Base-by-base conservation (phyloP, 1,140 invertebrate species). In the Hyposmocoma kahamanoa region DNA sequence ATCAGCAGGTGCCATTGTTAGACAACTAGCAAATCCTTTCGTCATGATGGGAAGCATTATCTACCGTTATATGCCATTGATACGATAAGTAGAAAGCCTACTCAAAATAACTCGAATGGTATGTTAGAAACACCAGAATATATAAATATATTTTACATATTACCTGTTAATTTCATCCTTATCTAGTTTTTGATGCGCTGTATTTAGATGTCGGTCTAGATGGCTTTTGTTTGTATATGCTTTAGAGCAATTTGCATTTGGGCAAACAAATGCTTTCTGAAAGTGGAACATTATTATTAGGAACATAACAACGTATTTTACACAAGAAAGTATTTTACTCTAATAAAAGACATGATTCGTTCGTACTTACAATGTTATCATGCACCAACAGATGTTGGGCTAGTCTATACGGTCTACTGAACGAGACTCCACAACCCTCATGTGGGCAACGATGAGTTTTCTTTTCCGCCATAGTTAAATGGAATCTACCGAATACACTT, bases 211-310 rank as follows among this genome's bases (percentile, higher is more conserved):
- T 9, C 87, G 67, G 46, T 72, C 67, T 38, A 88, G 74, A 61
- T 88, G 87, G 52, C 79, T 84, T 50, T 78, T 83, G 51, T 71
- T 86, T 20, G 86, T 81, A 46, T 88, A 88, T 42, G 78, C 55
- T 62, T 87, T 88, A n/a, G 28, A 46, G 67, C 87, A 88, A 26
- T 75, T 71, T 43, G 51, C 50, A 53, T 68, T 65, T 47, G 65
- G 48, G 56, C 87, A 88, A 28, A 47, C 22, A 67, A 80, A 87
- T 17, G 77, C 73, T 62, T 74, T 83, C 85, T 88, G 60, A 51
- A 81, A 77, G 24, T 26, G 24, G 11, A 26, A 26, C 11, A 26
- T 6, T 26, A 6, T 36, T n/a, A n/a, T n/a, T n/a, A n/a, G n/a
- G n/a, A n/a, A n/a, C n/a, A n/a, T n/a, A n/a, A n/a, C n/a, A n/a